Conservation (phyloP, 2,113 vertebrate species). For the Maccullochella peelii region DNA sequence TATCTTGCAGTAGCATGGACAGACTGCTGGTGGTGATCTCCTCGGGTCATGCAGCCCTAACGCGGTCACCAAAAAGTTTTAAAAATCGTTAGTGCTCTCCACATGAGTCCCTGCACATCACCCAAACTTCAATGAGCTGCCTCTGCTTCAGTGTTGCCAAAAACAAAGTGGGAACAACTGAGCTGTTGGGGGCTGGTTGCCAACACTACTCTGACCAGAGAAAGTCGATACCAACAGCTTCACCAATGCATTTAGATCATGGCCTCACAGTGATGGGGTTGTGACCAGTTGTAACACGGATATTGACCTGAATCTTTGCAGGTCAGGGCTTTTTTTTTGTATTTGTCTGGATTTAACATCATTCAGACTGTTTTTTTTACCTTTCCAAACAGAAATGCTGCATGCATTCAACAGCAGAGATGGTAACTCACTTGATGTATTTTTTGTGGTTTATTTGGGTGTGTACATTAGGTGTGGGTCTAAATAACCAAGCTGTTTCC, state of each 20-base stretch:
- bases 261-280: slow-evolving; percentile 1
- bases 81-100: slow-evolving; percentile 66
- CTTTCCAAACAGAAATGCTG: not conserved
- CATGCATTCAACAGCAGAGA: not conserved
- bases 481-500: not conserved
- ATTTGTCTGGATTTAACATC: not conserved
- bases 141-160: slow-evolving; percentile 30
- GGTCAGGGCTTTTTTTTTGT: not conserved
- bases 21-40: slow-evolving; percentile 75
- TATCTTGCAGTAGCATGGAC: slow-evolving; percentile 81
- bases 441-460: not conserved
- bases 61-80: slow-evolving; percentile 58
- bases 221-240: slow-evolving; percentile 63
- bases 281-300: not conserved
- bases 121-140: slow-evolving; percentile 68
- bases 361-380: not conserved
- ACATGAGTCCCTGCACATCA: slow-evolving; percentile 54
- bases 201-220: slow-evolving; percentile 37
- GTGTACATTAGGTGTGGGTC: not conserved
- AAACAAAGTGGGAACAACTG: slow-evolving; percentile 52
- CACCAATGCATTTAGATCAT: slow-evolving; percentile 57
- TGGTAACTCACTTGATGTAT: not conserved
- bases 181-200: slow-evolving; percentile 33
- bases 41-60: slow-evolving; percentile 68
- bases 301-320: slow-evolving; percentile 16